Base-by-base conservation (phyloP, 2,113 vertebrate species). In the Jaculus jaculus region DNA sequence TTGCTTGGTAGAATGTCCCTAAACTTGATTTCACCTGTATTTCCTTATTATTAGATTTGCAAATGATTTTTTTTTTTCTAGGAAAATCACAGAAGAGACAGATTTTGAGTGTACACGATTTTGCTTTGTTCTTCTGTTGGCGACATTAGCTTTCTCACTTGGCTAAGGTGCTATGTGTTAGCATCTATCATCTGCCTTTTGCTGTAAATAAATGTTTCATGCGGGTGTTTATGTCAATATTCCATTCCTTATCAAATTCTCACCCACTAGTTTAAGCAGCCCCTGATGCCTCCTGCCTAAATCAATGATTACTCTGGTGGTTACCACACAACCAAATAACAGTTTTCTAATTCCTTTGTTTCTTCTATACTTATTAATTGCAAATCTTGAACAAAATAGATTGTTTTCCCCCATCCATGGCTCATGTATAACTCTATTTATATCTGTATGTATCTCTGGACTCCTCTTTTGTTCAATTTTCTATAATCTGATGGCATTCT, bases 1-100 rank as follows among this genome's bases (percentile, higher is more conserved):
- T 86, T 86, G 75, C 75, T 92, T 68, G 86, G 74, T 90, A 77
- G 54, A 85, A 68, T 93, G 15, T 61, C 61, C 42, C 54, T 83
- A 78, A 90, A 68, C 94, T 90, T 95, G 86, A 21, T 73, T 93
- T 96, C 83, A 24, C 94, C 51, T 83, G 75, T 85, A 72, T 42
- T 78, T 87, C 82, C 65, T 88, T n/a, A 94, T 26, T 39, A 94
- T 92, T 93, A 86, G n/a, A 90, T 92, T 85, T 88, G 71, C n/a
- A 93, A 58, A 92, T n/a, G n/a, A 78, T 85, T 60, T 85, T 17
- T 15, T 93, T 47, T 87, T 34, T 10, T 24, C 83, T 37, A 92
- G 65, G 42, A 86, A 34, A 17, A 61, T n/a, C 78, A 47, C 34
- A 79, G 72, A 92, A 94, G 54, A 83, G 73, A 68, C 73, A 72